Conservation (phyloP, 2,888 invertebrate species). For the Villa cingulata region DNA sequence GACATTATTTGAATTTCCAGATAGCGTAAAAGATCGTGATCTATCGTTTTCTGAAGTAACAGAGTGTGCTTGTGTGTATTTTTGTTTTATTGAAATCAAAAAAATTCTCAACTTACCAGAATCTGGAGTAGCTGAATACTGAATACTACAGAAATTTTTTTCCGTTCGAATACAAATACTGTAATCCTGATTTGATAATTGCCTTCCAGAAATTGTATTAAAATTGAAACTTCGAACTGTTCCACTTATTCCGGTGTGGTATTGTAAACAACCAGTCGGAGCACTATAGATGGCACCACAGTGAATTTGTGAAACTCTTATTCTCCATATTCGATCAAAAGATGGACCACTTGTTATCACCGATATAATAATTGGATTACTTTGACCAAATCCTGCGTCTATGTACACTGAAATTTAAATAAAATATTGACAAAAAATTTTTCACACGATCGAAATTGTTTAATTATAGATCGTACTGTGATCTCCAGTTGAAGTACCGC, state of each 20-base stretch:
- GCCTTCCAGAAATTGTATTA: constrained; percentile 57
- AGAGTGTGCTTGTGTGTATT: too few species aligned
- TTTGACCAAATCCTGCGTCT: constrained; percentile 52
- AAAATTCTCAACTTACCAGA: constrained; percentile 39
- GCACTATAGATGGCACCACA: constrained; percentile 56
- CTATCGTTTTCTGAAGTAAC: constrained; percentile 55
- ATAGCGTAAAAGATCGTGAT: constrained; percentile 59
- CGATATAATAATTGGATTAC: constrained; percentile 66
- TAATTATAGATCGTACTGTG: constrained; percentile 48
- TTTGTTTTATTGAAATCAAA: background rate
- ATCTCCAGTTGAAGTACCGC: constrained; percentile 66
- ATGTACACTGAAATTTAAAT: constrained; percentile 54
- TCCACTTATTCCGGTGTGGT: constrained; percentile 55
- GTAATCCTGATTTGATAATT: constrained; percentile 80
- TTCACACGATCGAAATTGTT: background rate
- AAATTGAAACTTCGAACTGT: constrained; percentile 74
- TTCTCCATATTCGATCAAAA: constrained; percentile 65
- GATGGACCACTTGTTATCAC: constrained; percentile 65
- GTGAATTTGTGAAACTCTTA: constrained; percentile 64
- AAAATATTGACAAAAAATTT: background rate
- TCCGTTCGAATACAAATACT: constrained; percentile 74
- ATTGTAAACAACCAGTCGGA: constrained; percentile 35
- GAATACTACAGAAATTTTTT: constrained; percentile 74
- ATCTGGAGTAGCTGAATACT: constrained; percentile 63
- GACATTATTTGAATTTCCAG: constrained; percentile 59